A percentile compares a stretch with the other conserved stretches of the same genome.
Evolutionary conservation across 2,797 vertebrate species (phyloP).

Genomic region (Aythya fuligula): DNA sequence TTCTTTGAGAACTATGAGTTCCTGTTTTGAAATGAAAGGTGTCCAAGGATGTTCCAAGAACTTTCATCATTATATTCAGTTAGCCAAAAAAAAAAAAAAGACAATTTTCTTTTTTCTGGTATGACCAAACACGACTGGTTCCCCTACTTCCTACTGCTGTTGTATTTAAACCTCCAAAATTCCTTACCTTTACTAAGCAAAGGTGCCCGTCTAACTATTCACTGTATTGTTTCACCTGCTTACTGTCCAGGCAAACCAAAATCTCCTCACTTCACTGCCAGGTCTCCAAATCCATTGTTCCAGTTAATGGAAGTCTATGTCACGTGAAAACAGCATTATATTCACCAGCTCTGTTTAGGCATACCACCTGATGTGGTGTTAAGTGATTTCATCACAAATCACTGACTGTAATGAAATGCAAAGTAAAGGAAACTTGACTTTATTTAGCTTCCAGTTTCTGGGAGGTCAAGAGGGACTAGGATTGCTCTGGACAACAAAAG

Average conservation of each 20-base stretch:
- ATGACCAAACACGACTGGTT: background rate
- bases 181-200: slow-evolving; percentile 1
- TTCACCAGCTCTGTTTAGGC: slow-evolving; percentile 3
- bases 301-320: slow-evolving; percentile 39
- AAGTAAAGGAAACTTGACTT: slow-evolving; percentile 79
- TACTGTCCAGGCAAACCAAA: slow-evolving; percentile 3
- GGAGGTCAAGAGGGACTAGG: slow-evolving; percentile 77
- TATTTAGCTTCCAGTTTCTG: slow-evolving; percentile 83
- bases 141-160: background rate
- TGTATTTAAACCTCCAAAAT: background rate
- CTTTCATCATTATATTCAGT: background rate
- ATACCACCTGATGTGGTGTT: background rate
- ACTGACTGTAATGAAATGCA: slow-evolving; percentile 69
- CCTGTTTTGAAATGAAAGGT: background rate
- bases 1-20: background rate
- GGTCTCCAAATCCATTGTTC: background rate
- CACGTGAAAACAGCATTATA: slow-evolving; percentile 24
- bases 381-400: slow-evolving; percentile 47
- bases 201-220: background rate
- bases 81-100: background rate
- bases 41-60: background rate
- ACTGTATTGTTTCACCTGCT: background rate
- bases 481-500: slow-evolving; percentile 80
- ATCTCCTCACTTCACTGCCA: background rate
- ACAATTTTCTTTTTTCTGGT: background rate